Percentiles rank a stretch among this genome's conserved stretches.
Conservation (phyloP, 2,113 vertebrate species). For the Prochilodus magdalenae region DNA sequence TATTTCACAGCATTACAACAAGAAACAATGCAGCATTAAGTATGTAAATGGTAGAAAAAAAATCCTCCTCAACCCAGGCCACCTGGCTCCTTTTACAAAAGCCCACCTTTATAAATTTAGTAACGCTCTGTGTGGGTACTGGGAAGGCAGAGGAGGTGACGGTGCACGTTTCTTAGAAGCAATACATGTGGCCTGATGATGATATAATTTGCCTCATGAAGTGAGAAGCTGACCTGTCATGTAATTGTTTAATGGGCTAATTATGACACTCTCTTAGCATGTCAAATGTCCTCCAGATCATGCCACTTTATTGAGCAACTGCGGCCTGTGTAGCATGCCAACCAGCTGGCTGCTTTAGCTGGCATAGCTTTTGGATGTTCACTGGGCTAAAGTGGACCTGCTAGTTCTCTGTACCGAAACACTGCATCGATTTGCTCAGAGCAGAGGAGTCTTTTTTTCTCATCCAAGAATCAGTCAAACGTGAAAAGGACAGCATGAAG, state of each 20-base stretch:
- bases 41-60: not conserved
- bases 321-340: conserved; percentile 33
- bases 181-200: conserved; percentile 3
- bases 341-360: conserved; percentile 63
- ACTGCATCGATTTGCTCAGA: conserved; percentile 68
- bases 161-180: not conserved
- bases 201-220: conserved; percentile 7
- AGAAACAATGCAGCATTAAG: not conserved
- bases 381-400: conserved; percentile 69
- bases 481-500: conserved; percentile 56
- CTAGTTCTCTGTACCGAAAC: conserved; percentile 69
- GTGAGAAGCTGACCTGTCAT: conserved; percentile 53
- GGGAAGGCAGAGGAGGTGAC: not conserved
- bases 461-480: conserved; percentile 66
- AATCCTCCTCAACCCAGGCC: not conserved
- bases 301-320: conserved; percentile 47
- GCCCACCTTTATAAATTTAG: not conserved
- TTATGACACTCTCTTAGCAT: conserved; percentile 54
- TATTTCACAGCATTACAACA: not conserved
- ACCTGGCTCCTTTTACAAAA: not conserved
- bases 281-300: conserved; percentile 53
- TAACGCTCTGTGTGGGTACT: not conserved
- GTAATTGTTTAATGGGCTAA: conserved; percentile 53
- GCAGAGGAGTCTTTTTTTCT: conserved; percentile 52
- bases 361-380: conserved; percentile 68